Evolutionary conservation across 1,140 invertebrate species (phyloP).

Genomic region (Polypedilum pembai): DNA sequence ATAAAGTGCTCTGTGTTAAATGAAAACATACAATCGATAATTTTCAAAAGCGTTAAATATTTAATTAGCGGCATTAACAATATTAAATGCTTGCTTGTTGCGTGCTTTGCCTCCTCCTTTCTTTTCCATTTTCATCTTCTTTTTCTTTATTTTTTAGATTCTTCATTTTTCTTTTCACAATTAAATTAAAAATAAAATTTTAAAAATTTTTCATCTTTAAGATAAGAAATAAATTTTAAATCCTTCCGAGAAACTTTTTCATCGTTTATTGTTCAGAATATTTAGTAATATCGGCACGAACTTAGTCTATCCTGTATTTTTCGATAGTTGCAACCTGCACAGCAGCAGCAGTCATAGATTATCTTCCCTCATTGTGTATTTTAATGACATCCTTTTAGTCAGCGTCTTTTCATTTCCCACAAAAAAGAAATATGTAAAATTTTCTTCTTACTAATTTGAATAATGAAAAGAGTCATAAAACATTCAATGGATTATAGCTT

Average conservation of each 20-base stretch:
- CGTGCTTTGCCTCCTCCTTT: neutral
- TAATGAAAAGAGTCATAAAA: conserved; percentile 28
- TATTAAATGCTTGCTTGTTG: neutral
- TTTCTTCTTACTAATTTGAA: neutral
- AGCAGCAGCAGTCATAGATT: neutral
- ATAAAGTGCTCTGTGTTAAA: neutral
- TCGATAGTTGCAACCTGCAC: neutral
- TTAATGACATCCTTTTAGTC: no score
- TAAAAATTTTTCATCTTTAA: neutral
- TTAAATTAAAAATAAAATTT: neutral
- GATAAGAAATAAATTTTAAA: conserved; percentile 15
- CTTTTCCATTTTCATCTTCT: neutral
- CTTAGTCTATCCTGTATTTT: neutral
- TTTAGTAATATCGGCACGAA: neutral
- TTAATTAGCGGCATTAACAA: conserved; percentile 18
- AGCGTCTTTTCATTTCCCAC: no score
- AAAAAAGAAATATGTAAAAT: no score
- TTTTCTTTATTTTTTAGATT: neutral
- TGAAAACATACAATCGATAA: conserved; percentile 15
- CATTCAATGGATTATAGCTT: conserved; percentile 9
- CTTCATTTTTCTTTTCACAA: neutral
- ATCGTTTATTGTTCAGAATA: neutral
- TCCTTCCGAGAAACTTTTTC: neutral
- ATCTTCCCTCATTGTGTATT: neutral
- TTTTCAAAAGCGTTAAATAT: conserved; percentile 16